A percentile compares a stretch with the other conserved stretches of the same genome.
Evolutionary conservation across 2,113 vertebrate species (phyloP).

Genomic region (Cryptotis parvus): DNA sequence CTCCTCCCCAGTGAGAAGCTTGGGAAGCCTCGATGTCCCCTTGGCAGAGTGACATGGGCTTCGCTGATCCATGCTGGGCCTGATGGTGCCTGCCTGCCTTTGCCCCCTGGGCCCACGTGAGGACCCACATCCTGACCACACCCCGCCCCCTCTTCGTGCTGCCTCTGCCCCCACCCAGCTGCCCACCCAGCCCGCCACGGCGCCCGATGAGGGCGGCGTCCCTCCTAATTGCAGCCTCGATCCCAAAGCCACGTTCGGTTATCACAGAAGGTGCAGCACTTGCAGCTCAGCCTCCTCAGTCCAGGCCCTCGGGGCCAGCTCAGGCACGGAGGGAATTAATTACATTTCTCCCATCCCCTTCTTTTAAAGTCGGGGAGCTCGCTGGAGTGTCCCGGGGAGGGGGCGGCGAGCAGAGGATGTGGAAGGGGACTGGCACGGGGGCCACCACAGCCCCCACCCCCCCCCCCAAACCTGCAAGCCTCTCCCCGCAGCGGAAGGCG

Average conservation of each 20-base stretch:
- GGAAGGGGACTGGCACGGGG: slow-evolving; percentile 66
- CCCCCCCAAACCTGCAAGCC: slow-evolving; percentile 56
- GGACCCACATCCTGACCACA: not conserved
- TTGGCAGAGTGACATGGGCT: too few species aligned
- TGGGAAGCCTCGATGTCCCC: too few species aligned
- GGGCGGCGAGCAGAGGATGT: slow-evolving; percentile 60
- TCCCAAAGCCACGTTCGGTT: slow-evolving; percentile 91
- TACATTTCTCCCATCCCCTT: slow-evolving; percentile 94
- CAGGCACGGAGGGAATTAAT: slow-evolving; percentile 99
- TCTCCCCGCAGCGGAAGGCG: slow-evolving; percentile 64
- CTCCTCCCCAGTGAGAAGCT: too few species aligned
- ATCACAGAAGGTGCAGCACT: slow-evolving; percentile 99
- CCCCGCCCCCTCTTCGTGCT: not conserved
- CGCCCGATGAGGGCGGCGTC: slow-evolving; percentile 69
- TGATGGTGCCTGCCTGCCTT: not conserved
- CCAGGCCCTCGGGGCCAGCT: slow-evolving; percentile 94
- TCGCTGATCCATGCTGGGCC: accelerated
- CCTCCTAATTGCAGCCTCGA: slow-evolving; percentile 86
- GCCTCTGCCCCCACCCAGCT: not conserved
- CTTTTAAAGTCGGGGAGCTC: slow-evolving; percentile 88
- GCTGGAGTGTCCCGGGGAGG: slow-evolving; percentile 78
- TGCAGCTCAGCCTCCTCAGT: slow-evolving; percentile 92
- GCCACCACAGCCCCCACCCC: not conserved
- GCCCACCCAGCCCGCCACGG: not conserved
- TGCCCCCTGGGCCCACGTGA: not conserved